These are phyloP conservation scores for Dioctria rufipes DNA, from an alignment of 2,888 invertebrate genomes.

Conservation along the genomic window DNA sequence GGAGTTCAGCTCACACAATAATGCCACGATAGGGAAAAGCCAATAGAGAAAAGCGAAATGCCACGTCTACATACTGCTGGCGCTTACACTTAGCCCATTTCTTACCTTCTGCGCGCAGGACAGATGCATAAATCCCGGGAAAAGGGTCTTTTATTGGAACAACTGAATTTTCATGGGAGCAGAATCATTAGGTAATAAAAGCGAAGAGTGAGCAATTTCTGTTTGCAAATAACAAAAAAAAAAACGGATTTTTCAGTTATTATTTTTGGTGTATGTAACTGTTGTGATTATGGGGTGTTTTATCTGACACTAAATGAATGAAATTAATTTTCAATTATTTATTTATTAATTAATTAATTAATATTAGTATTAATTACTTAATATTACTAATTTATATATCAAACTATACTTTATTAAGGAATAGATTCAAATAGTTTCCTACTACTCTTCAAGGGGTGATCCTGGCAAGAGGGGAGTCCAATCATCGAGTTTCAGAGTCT, in stretches of 20 bases:
- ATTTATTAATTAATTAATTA: no score
- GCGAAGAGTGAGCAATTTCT: constrained; percentile 3
- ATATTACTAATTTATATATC: no score
- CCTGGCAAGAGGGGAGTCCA: no score
- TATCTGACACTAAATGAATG: no score
- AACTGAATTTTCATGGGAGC: constrained; percentile 25
- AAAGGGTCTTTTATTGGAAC: constrained; percentile 21
- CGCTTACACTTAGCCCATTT: constrained; percentile 13
- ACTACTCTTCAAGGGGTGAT: no score
- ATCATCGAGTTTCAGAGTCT: no score
- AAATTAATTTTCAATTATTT: no score
- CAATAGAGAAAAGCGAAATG: neutral
- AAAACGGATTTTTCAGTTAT: neutral
- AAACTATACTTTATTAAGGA: no score
- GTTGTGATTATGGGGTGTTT: no score
- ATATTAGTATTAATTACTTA: no score
- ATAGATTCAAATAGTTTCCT: no score
- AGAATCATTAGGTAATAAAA: constrained; percentile 11
- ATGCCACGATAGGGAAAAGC: constrained; percentile 1
- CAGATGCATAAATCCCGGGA: constrained; percentile 8
- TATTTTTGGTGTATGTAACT: no score
- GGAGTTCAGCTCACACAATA: neutral
- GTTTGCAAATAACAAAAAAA: constrained; percentile 33
- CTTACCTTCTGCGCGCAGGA: neutral
- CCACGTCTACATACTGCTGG: constrained; percentile 8